These are phyloP conservation scores for Phylloscopus trochilus DNA, from an alignment of 2,113 vertebrate species.

Conservation along the genomic window DNA sequence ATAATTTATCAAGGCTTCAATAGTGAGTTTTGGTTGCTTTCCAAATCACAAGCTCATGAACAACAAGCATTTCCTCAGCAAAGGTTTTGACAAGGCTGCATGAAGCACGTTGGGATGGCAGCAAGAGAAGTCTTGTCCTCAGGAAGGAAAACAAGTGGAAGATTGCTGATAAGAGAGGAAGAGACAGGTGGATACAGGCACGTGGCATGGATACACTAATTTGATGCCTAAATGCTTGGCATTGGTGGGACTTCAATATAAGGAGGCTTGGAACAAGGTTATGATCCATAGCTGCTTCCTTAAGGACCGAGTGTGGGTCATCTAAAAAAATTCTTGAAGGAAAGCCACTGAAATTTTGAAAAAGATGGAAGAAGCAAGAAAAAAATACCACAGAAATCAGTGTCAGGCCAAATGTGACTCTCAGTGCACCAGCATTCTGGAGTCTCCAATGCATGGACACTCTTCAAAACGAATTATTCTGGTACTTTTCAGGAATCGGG, in stretches of 20 bases:
- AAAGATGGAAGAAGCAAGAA: not conserved
- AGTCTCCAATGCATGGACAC: not conserved
- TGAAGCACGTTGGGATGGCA: not conserved
- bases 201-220: accelerated
- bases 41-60: not conserved
- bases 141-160: not conserved
- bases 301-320: not conserved
- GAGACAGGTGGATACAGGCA: not conserved
- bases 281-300: not conserved
- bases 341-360: not conserved
- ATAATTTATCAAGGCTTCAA: not conserved
- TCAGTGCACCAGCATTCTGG: not conserved
- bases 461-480: not conserved
- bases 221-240: not conserved
- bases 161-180: not conserved
- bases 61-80: not conserved
- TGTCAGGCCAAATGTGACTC: not conserved
- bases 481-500: not conserved
- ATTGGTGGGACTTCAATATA: not conserved
- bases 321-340: not conserved
- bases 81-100: not conserved
- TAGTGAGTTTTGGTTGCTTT: not conserved
- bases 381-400: not conserved
- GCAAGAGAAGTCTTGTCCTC: not conserved
- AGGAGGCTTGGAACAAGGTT: not conserved